Conservation (phyloP, 2,113 vertebrate species). For the Upupa epops region DNA sequence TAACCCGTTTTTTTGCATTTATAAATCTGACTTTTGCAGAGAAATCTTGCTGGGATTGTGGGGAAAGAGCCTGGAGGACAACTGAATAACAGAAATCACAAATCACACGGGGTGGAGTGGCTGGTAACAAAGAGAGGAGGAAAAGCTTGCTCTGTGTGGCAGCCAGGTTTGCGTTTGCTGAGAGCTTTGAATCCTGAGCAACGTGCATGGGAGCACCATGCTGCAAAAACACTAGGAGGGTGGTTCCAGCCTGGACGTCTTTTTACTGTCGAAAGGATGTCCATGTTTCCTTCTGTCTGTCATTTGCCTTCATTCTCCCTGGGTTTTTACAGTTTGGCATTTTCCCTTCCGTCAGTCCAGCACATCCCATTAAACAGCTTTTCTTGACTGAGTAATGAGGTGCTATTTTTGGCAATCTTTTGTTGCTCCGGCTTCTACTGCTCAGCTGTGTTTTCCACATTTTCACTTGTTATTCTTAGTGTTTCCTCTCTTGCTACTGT, state of each 20-base stretch:
- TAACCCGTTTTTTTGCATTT: neutral
- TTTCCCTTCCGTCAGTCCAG: neutral
- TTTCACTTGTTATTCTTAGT: neutral
- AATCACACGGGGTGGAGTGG: neutral
- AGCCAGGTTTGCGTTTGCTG: neutral
- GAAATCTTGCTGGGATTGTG: neutral
- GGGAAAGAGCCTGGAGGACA: neutral
- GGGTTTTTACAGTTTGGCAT: neutral
- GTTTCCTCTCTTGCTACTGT: neutral
- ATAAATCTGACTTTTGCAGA: neutral
- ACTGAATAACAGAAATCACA: neutral
- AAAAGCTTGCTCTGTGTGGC: neutral
- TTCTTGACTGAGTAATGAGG: constrained; percentile 45
- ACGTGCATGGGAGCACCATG: neutral
- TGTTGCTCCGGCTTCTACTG: neutral
- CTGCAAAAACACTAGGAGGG: neutral
- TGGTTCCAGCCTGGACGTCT: neutral
- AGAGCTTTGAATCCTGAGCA: neutral
- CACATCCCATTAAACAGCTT: neutral
- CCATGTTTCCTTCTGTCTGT: neutral
- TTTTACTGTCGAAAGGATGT: neutral
- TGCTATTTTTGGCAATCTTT: constrained; percentile 34
- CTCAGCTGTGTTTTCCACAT: constrained; percentile 8
- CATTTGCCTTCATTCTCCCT: neutral
- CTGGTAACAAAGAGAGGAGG: neutral